These are phyloP conservation scores for Patella caerulea DNA, from an alignment of 2,888 invertebrate species.

Conservation along the genomic window DNA sequence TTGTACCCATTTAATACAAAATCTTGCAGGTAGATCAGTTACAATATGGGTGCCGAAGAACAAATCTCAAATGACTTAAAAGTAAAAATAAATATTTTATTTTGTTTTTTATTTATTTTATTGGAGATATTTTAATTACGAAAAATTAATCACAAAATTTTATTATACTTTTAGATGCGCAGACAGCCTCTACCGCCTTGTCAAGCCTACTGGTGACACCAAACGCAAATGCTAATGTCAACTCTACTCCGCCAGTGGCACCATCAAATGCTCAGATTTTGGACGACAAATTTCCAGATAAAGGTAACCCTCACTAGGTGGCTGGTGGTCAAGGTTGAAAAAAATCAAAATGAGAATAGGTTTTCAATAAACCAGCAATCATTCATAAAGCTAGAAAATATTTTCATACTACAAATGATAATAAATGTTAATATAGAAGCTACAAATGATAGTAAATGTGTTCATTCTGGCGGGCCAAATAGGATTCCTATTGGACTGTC, in stretches of 20 bases:
- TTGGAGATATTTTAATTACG: background rate
- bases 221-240: conserved; percentile 45
- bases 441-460: too few relatives aligned
- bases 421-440: too few relatives aligned
- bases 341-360: conserved; percentile 22
- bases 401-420: background rate
- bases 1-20: too few relatives aligned
- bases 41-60: too few relatives aligned
- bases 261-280: conserved; percentile 20
- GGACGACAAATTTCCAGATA: conserved; percentile 19
- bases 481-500: too few relatives aligned
- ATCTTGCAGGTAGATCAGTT: too few relatives aligned
- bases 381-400: conserved; percentile 7
- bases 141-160: background rate
- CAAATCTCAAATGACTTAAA: too few relatives aligned
- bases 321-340: conserved; percentile 13
- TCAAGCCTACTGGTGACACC: conserved; percentile 59
- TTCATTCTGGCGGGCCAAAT: too few relatives aligned
- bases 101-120: background rate
- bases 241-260: conserved; percentile 45
- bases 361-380: conserved; percentile 16
- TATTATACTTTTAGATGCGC: conserved; percentile 44
- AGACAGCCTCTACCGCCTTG: conserved; percentile 48
- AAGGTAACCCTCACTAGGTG: conserved; percentile 1
- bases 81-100: background rate